Base-by-base conservation (phyloP, 37 sponge, comb jelly and placozoan genomes). In the Cladorhizidae sp. region DNA sequence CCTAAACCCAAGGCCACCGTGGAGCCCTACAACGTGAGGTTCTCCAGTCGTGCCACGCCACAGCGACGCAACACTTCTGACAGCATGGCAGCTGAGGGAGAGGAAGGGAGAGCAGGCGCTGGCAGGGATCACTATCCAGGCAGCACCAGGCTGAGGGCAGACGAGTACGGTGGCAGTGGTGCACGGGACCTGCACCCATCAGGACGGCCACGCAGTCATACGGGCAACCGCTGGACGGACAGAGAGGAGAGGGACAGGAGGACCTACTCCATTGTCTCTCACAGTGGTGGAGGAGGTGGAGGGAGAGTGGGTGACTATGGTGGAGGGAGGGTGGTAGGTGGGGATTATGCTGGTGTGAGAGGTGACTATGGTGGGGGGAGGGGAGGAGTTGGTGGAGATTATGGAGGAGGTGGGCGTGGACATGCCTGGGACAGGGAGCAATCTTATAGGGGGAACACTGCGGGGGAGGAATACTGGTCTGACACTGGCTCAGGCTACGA, bases 1-100 rank as follows among this genome's bases (percentile, higher is more conserved):
- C 67, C 75, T 23, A 84, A 84, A 67, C 78, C 78, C 1, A 85
- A 78, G 73, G 85, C 85, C 2, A 85, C 68, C 11, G 85, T 85
- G 5, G 79, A 70, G 26, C 85, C 85, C 0, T 77, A 68, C 45
- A 55, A 69, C 29, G 77, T 78, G 9, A 76, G 43, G 1, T 37
- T 58, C 14, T 21, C 36, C 15, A 74, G 75, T 56, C 28, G 56
- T 9, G 40, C 33, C 32, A 35, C 77, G 0, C 70, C 84, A 17
- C 39, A 76, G 26, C 25, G 84, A 15, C 33, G 82, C 42, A 84
- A 75, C 31, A 81, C 81, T 28, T 12, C 21, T 0, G 83, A 82
- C 40, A 49, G 72, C 67, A 65, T 65, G 36, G 49, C 49, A 5
- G 35, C 31, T 17, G 67, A 65, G 7, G 35, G 3, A 32, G 67